Evolutionary conservation across 23 tunicate genomes (phyloP), one percentile per base, ranked within the genome.

Genomic region (Styela clava): DNA sequence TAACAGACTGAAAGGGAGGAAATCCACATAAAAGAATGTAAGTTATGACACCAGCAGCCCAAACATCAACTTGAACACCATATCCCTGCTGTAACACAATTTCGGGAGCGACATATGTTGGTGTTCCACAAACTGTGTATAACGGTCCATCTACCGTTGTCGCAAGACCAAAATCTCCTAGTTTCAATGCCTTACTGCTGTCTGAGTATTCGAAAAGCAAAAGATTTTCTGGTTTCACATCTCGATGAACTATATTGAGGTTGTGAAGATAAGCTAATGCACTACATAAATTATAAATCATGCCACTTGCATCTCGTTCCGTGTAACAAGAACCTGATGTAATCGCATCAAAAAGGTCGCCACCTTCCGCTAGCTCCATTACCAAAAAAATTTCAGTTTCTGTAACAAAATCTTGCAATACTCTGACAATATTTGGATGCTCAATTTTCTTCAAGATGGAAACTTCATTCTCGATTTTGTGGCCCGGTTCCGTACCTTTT

Each of bases 61-160:
- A 93, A 63, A 93, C 86, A 68, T 93, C 98, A 28, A 93, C 98
- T 76, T 93, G 84, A 22, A 85, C 35, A 19, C 89, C 89, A 35
- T 93, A 93, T 78, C 97, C 97, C 18, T 69, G 82, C 9, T 92
- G 92, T 24, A 88, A 84, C 25, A 96, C 86, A 21, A 96, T 88
- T 82, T 96, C 99, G 35, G 99, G 99, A 25, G 99, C 99, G 5
- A 96, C 99, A 73, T 96, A 96, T 27, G 99, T 96, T 23, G 99
- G 99, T 24, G 99, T 96, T 21, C 97, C 92, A 74, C 99, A 96
- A 70, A 96, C 91, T 0, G 92, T 92, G 83, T 83, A 87, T 31
- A 96, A 73, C 28, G 99, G 97, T 62, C 86, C 92, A 34, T 30
- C 77, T 0, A 85, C 82, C 21, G 52, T 68, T 33, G 90, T 96